Conservation (phyloP, 2,888 invertebrate species). For the Dendrolimus pini region DNA sequence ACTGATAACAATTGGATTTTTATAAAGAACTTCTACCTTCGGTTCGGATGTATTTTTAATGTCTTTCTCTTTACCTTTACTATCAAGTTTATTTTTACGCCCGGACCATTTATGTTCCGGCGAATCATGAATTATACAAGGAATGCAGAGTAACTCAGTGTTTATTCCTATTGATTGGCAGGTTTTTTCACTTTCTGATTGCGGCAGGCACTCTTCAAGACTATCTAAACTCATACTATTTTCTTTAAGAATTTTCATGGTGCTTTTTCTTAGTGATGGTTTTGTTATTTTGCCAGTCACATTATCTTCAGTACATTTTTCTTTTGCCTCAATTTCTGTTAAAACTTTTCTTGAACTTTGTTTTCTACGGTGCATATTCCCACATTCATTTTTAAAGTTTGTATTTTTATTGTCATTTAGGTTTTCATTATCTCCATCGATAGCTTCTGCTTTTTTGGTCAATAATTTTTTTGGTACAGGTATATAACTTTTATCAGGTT, state of each 20-base stretch:
- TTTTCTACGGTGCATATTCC: slow-evolving; percentile 7
- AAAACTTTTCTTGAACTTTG: slow-evolving; percentile 13
- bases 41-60: slow-evolving; percentile 21
- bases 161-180: slow-evolving; percentile 54
- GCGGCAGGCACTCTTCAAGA: slow-evolving; percentile 37
- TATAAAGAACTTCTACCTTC: slow-evolving; percentile 50
- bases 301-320: slow-evolving; percentile 5
- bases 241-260: slow-evolving; percentile 34
- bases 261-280: slow-evolving; percentile 16
- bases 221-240: slow-evolving; percentile 62
- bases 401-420: slow-evolving; percentile 16
- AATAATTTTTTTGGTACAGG: slow-evolving; percentile 37
- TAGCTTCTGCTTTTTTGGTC: slow-evolving; percentile 15
- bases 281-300: slow-evolving; percentile 12
- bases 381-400: slow-evolving; percentile 10
- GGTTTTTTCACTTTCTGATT: slow-evolving; percentile 24
- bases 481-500: slow-evolving; percentile 45
- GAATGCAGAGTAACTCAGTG: slow-evolving; percentile 56
- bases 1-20: slow-evolving; percentile 50
- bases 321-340: slow-evolving; percentile 11
- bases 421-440: slow-evolving; percentile 7
- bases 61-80: slow-evolving; percentile 14
- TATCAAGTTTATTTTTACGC: slow-evolving; percentile 21
- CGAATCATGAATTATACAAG: slow-evolving; percentile 56
- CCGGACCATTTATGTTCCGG: slow-evolving; percentile 27